A percentile compares a stretch with the other conserved stretches of the same genome.
phyloP scores from a whole-genome alignment of 2,797 vertebrate genomes.

The Halcyon chelicuti region DNA sequence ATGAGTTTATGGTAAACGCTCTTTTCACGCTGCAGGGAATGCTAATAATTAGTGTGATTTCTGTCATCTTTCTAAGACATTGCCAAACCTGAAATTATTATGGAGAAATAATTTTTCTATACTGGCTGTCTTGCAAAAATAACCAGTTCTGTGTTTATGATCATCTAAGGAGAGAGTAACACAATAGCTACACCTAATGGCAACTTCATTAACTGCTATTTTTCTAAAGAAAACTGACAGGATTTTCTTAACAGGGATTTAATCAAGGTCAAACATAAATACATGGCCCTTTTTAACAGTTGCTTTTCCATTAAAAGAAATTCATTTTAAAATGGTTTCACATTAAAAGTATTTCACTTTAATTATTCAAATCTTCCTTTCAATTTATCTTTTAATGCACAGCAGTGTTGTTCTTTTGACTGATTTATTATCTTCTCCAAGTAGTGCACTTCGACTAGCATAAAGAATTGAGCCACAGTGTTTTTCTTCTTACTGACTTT shows the following conservation, averaged over 20 bases:
- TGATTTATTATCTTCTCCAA: background rate
- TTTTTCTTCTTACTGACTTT: background rate
- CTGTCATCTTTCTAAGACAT: background rate
- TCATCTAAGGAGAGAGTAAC: background rate
- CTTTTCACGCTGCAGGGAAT: background rate
- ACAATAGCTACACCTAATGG: conserved; percentile 71
- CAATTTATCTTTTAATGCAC: background rate
- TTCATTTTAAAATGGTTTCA: background rate
- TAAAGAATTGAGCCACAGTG: background rate
- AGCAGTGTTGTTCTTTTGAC: background rate
- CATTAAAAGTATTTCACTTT: background rate
- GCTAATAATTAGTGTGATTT: conserved; percentile 28
- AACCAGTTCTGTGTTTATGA: background rate
- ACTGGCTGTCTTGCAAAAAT: background rate
- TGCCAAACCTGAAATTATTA: background rate
- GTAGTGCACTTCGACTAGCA: background rate
- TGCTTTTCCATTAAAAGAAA: background rate
- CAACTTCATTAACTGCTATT: background rate
- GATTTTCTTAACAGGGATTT: background rate
- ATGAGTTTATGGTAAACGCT: background rate
- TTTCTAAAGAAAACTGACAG: background rate
- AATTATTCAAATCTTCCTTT: background rate
- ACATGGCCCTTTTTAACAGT: background rate
- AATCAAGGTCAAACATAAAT: background rate
- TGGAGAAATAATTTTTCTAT: background rate